Evolutionary conservation across 2,888 invertebrate species (phyloP), one percentile per base, ranked within the genome.

Genomic region (Diploptera punctata): DNA sequence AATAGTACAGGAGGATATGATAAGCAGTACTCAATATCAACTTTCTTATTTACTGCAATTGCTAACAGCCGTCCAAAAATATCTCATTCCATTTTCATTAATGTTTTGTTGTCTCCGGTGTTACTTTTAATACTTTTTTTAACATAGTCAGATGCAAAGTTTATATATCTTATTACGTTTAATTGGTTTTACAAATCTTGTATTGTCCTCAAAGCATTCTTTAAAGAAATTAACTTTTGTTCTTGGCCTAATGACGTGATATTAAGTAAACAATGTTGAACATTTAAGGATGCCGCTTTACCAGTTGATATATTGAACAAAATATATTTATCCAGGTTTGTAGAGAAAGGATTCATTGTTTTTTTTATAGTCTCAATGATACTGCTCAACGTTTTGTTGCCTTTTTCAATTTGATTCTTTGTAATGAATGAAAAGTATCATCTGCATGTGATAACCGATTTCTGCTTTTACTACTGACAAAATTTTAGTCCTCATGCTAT

Each of bases 301-400:
- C 81, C 79, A 52, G 80, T 80, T 21, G 79, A 79, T 77, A 80
- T 74, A 21, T 79, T 79, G 29, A 79, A 79, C 38, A 79, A 75
- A 33, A 26, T n/a, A 47, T 77, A 61, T 75, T 75, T 72, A 67
- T 78, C 77, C 29, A 78, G 72, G 3, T 13, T 49, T 5, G 75
- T 72, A 76, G 71, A 72, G 57, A 79, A 79, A 16, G 77, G 79
- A 76, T 78, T 77, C 72, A 78, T 68, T 18, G 72, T 71, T 9
- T 73, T 19, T 75, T 76, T 77, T 4, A 78, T 76, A 26, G 76
- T 73, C 52, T 76, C 60, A 72, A 77, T 76, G 3, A 78, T 78
- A 75, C 70, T 77, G 0, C 73, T 4, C 0, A 78, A 68, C 29
- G 16, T 76, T 76, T 76, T 67, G 70, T 68, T 73, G 67, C 77